Conservation (phyloP, 2,797 vertebrate genomes). For the Poeciliopsis turneri region DNA sequence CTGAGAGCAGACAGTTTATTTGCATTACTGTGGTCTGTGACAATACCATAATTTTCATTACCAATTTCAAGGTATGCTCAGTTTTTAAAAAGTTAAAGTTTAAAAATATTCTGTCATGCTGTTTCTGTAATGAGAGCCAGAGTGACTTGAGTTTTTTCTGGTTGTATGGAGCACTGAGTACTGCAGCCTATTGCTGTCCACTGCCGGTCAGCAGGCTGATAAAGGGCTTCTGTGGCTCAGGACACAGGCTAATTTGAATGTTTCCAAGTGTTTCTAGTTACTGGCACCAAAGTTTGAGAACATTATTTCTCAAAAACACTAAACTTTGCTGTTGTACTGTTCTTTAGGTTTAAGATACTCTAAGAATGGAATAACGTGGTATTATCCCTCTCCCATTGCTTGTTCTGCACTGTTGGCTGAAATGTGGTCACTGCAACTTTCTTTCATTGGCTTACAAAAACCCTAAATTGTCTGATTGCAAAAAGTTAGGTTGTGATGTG, state of each 20-base stretch:
- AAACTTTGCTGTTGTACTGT: not conserved
- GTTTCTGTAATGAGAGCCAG: not conserved
- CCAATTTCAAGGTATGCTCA: not conserved
- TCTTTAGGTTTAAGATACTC: not conserved
- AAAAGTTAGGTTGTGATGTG: not conserved
- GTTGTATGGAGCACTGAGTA: not conserved
- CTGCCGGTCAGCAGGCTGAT: not conserved
- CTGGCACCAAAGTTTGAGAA: not conserved
- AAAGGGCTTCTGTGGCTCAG: not conserved
- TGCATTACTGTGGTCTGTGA: slow-evolving; percentile 24
- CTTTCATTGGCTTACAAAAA: not conserved
- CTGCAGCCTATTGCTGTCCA: not conserved
- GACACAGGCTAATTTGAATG: not conserved
- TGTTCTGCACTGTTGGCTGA: not conserved
- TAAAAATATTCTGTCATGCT: not conserved
- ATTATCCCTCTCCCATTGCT: not conserved
- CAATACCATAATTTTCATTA: slow-evolving; percentile 14
- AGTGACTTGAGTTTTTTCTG: not conserved
- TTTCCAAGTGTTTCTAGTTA: not conserved
- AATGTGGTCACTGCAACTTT: not conserved
- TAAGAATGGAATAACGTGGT: not conserved
- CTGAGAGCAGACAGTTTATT: slow-evolving; percentile 45
- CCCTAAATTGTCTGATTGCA: not conserved
- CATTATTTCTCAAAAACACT: not conserved
- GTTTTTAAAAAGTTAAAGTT: not conserved